Evolutionary conservation across 1,140 invertebrate genomes (phyloP).

Genomic region (Dendrolimus kikuchii): DNA sequence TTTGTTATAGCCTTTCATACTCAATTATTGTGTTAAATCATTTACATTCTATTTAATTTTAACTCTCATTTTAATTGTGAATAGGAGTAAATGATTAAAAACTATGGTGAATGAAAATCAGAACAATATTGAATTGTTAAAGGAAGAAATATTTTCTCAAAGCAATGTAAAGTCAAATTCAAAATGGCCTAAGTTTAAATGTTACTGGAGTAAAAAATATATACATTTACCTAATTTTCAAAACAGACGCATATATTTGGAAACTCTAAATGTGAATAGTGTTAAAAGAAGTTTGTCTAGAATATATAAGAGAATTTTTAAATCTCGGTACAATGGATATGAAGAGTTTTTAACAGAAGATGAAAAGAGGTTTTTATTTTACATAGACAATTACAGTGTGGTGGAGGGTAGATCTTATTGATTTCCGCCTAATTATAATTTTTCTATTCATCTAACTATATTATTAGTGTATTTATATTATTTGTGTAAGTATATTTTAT

Average conservation of each 20-base stretch:
- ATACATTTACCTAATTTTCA: conserved; percentile 25
- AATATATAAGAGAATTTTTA: conserved; percentile 45
- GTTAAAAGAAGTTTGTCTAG: conserved; percentile 44
- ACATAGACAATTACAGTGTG: conserved; percentile 32
- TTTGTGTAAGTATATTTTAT: too few species aligned
- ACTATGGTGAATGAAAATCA: conserved; percentile 19
- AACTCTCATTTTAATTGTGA: not conserved
- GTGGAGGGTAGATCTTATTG: conserved; percentile 46
- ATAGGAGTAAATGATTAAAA: conserved; percentile 5
- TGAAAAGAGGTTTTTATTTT: conserved; percentile 61
- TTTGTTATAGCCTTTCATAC: not conserved
- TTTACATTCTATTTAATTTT: not conserved
- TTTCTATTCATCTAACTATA: conserved; percentile 4
- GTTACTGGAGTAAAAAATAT: conserved; percentile 36
- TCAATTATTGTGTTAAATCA: too few species aligned
- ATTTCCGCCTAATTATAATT: conserved; percentile 8
- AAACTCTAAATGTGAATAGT: conserved; percentile 45
- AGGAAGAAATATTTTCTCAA: conserved; percentile 23
- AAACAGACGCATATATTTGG: conserved; percentile 41
- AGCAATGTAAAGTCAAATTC: conserved; percentile 13
- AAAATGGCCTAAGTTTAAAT: conserved; percentile 37
- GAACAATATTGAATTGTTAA: conserved; percentile 26
- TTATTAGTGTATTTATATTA: not conserved
- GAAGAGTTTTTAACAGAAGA: conserved; percentile 59
- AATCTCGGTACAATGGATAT: conserved; percentile 41